These are phyloP conservation scores for Thymallus thymallus DNA, from an alignment of 2,113 vertebrate species.

Conservation along the genomic window DNA sequence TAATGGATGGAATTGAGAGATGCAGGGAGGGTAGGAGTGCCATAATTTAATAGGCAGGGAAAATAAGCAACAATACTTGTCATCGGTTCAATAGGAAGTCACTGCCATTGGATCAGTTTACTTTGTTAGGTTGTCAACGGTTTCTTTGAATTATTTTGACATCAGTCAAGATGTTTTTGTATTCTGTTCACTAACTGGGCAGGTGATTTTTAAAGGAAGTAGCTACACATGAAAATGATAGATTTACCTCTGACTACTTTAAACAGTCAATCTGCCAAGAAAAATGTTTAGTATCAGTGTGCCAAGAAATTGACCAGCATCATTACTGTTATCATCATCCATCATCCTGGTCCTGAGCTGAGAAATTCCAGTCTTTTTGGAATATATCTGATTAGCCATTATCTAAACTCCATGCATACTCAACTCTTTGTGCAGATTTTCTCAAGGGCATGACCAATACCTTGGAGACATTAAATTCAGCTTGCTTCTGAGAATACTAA, in stretches of 20 bases:
- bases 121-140: background rate
- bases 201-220: background rate
- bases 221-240: background rate
- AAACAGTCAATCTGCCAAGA: background rate
- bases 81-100: background rate
- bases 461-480: background rate
- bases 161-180: background rate
- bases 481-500: too few species aligned
- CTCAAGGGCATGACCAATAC: background rate
- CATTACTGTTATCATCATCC: background rate
- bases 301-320: background rate
- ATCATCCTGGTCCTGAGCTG: background rate
- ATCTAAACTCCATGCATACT: background rate
- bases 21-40: too few species aligned
- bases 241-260: too few species aligned
- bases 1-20: too few species aligned
- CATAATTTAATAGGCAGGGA: background rate
- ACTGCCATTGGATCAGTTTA: background rate
- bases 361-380: background rate
- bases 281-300: background rate
- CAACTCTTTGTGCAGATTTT: background rate
- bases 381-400: background rate
- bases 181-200: background rate
- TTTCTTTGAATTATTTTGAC: background rate
- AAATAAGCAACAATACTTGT: background rate